Conservation (phyloP, 2,888 invertebrate genomes). For the Chymomyza procnemis region DNA sequence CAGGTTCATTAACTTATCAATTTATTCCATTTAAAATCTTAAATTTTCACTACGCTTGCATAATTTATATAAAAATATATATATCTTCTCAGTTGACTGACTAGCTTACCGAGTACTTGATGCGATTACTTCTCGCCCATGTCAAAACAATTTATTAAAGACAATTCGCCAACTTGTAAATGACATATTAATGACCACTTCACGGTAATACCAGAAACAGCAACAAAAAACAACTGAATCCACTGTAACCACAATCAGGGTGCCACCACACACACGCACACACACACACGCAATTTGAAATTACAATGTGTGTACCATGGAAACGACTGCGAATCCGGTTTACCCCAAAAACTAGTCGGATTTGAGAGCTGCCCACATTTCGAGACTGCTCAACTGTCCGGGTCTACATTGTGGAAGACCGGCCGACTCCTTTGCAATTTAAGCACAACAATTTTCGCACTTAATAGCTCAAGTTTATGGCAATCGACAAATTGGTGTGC, state of each 20-base stretch:
- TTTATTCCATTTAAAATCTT: background rate
- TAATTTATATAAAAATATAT: background rate
- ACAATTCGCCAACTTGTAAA: slow-evolving; percentile 69
- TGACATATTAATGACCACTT: slow-evolving; percentile 70
- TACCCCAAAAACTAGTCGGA: slow-evolving; percentile 18
- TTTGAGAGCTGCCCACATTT: slow-evolving; percentile 20
- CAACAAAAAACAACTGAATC: too few species aligned
- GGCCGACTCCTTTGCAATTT: slow-evolving; percentile 19
- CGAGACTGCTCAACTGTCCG: background rate
- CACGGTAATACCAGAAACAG: slow-evolving; percentile 38
- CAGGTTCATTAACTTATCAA: background rate
- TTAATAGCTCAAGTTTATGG: slow-evolving; percentile 73
- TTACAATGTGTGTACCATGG: slow-evolving; percentile 40
- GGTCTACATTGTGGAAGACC: background rate
- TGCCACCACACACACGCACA: slow-evolving; percentile 55
- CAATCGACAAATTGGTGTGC: slow-evolving; percentile 69
- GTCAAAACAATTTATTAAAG: slow-evolving; percentile 64
- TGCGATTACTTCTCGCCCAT: slow-evolving; percentile 26
- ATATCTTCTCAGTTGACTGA: background rate
- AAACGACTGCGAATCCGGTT: slow-evolving; percentile 56
- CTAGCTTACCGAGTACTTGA: slow-evolving; percentile 14
- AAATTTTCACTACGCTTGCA: background rate
- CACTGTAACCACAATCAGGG: slow-evolving; percentile 14
- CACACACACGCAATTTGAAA: slow-evolving; percentile 59
- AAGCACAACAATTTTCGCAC: slow-evolving; percentile 57